Evolutionary conservation across 2,113 vertebrate species (phyloP), one percentile per base, ranked within the genome.

Genomic region (Nymphicus hollandicus): DNA sequence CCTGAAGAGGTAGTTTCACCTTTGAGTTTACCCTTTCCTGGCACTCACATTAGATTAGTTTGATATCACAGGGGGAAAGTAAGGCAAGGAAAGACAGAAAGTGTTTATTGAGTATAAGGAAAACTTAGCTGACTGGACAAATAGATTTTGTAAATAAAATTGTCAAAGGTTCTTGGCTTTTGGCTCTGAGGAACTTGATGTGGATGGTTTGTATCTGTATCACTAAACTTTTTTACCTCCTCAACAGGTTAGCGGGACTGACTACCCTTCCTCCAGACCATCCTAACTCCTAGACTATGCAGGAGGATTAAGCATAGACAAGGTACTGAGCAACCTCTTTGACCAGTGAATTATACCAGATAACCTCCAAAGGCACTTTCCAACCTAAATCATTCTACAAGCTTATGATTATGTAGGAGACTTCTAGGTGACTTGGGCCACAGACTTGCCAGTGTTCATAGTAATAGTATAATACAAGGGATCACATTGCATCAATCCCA

Each of bases 401-500:
- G 23, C 4, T 9, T 52, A 3, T 33, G 11, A 25, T 25, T 70
- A 15, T 25, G 41, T n/a, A 20, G 17, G n/a, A 50, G 33, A 52
- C 8, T 37, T 2, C 6, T 8, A 3, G 16, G 20, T 33, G 29
- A 22, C 27, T 29, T 2, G 13, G 18, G 76, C 9, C 33, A 47
- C 46, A 49, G n/a, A 33, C 9, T 7, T 47, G 41, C 5, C 13
- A 39, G 31, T 9, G 22, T 47, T 13, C 11, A 24, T 0, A 33
- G 28, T 20, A 52, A 44, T 4, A 80, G 2, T 9, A 76, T 24
- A 24, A 39, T 16, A 41, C 5, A 72, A 41, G 6, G 7, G 4
- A 37, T 37, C 1, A 1, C 4, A 6, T 2, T 49, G 35, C 14
- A 35, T 17, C 31, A 50, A 17, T 2, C 17, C 29, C 39, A 31